Base-by-base conservation (phyloP, 2,888 invertebrate genomes). In the Athrips mouffetella region DNA sequence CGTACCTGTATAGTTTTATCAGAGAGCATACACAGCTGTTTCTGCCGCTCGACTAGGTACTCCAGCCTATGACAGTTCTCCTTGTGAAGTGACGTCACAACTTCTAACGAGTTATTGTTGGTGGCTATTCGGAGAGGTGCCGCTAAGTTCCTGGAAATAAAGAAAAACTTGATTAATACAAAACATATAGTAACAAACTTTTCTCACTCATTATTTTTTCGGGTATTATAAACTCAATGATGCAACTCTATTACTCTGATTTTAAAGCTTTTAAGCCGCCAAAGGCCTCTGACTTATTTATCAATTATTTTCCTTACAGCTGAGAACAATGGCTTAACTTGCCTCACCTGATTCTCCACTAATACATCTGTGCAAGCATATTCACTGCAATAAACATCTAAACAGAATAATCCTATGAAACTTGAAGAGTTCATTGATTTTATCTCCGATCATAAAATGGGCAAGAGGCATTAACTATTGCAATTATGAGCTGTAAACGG, bases 11-110 rank as follows among this genome's bases (percentile, higher is more conserved):
- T 89, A 71, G 94, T 91, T 71, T 92, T 92, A 63, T 92, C 91
- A 58, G 92, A 92, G 48, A 91, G 89, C 51, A 91, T 85, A 70
- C 95, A 96, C 37, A 95, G 80, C 67, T 94, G 92, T 67, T 93
- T 94, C 78, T 95, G 95, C 62, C 91, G 89, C 52, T 93, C 93
- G 10, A 90, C 92, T 47, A 95, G 85, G 65, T 91, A 94, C 58
- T 91, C 91, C 57, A 94, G 80, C 60, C 92, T 90, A 60, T 92
- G 90, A 68, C 95, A 95, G 67, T 89, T 90, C 60, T 93, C 92
- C 69, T 91, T 91, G 72, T 91, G 92, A 46, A 90, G 60, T 2
- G 71, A 63, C 33, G 76, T 67, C 60, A 77, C 58, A 0, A 73
- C 70, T 49, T 87, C 87, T 52, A 79, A 31, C 0, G 85, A 79